Evolutionary conservation across 2,888 invertebrate species (phyloP), one percentile per base, ranked within the genome.

Genomic region (Cataglyphis cursor): DNA sequence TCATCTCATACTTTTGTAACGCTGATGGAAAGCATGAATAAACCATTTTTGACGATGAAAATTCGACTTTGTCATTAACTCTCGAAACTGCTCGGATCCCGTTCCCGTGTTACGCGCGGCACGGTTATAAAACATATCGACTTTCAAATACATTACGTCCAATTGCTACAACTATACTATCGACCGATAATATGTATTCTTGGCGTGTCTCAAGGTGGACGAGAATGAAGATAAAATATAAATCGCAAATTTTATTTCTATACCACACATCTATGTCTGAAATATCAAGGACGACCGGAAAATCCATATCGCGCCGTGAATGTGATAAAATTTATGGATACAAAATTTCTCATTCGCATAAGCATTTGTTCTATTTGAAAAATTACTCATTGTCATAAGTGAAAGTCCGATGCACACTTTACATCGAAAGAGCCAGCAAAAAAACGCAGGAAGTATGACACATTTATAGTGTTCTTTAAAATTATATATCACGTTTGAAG

Each of bases 11-110:
- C 70, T 57, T 80, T 80, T 80, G 78, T 80, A 80, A 80, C 59
- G 31, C 24, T 44, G 59, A 78, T 35, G 61, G 70, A 80, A 61
- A 38, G 44, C 78, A 80, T 80, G 59, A 80, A 80, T 80, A 80
- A 80, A 80, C 3, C 78, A 80, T 80, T 51, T 51, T 61, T 80
- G 70, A 78, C 59, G 66, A 78, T 78, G 31, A 78, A 80, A 80
- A 80, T 78, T 48, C 59, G 78, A 80, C 78, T 80, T 88, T 62
- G 80, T 76, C 83, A 81, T 86, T 86, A 87, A 83, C 85, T 87
- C 81, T 76, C 82, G 83, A 87, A 85, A 88, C 65, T 85, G 83
- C 84, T 84, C 87, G 89, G 87, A 87, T 76, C 89, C 89, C 78
- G 82, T 76, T 85, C 86, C 87, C 84, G 82, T 72, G 81, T 74